Percentiles rank a stretch among this genome's conserved stretches.
phyloP scores from a whole-genome alignment of 2,113 vertebrate species.

The Neolamprologus hecqui region DNA sequence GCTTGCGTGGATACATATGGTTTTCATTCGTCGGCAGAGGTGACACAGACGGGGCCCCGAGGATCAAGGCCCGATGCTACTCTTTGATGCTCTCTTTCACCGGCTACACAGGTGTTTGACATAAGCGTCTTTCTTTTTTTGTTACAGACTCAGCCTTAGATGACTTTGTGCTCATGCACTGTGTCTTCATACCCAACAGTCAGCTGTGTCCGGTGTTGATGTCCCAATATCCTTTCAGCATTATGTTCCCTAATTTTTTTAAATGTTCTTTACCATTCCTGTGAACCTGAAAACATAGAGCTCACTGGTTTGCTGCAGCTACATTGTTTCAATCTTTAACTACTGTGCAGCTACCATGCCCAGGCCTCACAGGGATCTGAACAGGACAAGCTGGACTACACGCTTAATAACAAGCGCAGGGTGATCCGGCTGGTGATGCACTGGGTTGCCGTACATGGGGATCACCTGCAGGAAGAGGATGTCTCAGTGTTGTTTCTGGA shows the following conservation, averaged over 20 bases:
- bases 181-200: conserved; percentile 92
- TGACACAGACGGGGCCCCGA: conserved; percentile 7
- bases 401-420: conserved; percentile 91
- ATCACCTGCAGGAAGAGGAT: conserved; percentile 87
- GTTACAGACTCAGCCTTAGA: conserved; percentile 83
- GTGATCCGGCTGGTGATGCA: conserved; percentile 87
- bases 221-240: conserved; percentile 93
- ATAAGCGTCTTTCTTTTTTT: not conserved
- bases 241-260: not conserved
- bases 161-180: conserved; percentile 96
- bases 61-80: not conserved
- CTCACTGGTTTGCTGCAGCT: not conserved
- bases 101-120: conserved; percentile 5
- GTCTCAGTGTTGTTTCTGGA: conserved; percentile 82
- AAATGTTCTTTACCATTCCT: not conserved
- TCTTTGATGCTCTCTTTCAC: conserved; percentile 6
- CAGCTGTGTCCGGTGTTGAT: conserved; percentile 87
- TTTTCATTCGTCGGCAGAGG: conserved; percentile 28
- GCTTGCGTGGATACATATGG: conserved; percentile 28
- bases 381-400: conserved; percentile 92
- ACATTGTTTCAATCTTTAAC: conserved; percentile 75
- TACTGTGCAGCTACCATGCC: conserved; percentile 82
- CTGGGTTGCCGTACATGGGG: conserved; percentile 82
- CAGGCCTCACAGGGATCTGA: conserved; percentile 92
- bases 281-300: not conserved